These are phyloP conservation scores for Arion vulgaris DNA, from an alignment of 1,140 invertebrate species.

Conservation along the genomic window DNA sequence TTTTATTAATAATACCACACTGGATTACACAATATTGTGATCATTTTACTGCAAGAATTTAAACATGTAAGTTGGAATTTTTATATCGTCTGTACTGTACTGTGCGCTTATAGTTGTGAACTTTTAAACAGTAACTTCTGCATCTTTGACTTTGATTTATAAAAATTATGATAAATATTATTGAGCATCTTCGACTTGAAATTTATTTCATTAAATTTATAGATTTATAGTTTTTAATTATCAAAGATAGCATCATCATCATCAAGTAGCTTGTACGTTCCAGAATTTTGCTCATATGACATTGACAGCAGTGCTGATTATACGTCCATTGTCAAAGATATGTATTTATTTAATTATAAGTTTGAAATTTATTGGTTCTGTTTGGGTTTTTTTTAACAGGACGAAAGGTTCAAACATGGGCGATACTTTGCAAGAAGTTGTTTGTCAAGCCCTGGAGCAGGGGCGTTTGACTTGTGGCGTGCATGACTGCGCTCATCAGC, in stretches of 20 bases:
- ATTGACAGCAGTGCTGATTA: background rate
- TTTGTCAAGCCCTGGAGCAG: conserved; percentile 21
- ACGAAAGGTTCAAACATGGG: background rate
- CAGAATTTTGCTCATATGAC: too few relatives aligned
- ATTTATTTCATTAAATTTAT: background rate
- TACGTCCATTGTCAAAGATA: background rate
- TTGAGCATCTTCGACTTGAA: too few relatives aligned
- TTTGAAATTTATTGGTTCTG: background rate
- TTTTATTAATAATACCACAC: background rate
- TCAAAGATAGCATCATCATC: background rate
- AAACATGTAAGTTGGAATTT: background rate
- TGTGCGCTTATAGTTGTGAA: background rate
- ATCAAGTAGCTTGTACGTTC: too few relatives aligned
- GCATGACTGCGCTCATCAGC: conserved; percentile 16
- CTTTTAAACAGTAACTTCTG: background rate
- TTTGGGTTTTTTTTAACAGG: background rate
- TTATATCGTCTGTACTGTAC: background rate
- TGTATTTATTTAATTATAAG: background rate
- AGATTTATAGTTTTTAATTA: background rate
- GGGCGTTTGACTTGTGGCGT: conserved; percentile 26
- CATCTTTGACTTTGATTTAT: too few relatives aligned
- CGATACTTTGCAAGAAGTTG: conserved; percentile 18
- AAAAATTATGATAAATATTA: too few relatives aligned
- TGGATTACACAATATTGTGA: background rate
- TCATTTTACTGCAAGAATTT: background rate